Percentiles rank a stretch among this genome's conserved stretches.
phyloP scores from a whole-genome alignment of 2,113 vertebrate genomes.

The Semicossyphus pulcher region DNA sequence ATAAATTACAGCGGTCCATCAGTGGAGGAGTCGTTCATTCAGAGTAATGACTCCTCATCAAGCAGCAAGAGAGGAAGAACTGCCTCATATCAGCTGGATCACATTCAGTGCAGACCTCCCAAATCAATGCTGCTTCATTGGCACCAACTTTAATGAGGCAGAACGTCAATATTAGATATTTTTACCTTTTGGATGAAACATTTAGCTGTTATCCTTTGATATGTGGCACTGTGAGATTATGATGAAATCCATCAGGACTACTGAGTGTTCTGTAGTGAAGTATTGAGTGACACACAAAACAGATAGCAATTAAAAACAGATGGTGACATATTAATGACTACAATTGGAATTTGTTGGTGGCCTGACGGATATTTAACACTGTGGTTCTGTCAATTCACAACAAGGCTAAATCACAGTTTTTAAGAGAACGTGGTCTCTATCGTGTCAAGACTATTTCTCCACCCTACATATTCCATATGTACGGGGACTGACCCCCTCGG shows the following conservation, averaged over 20 bases:
- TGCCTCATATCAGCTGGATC: conserved; percentile 33
- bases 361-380: too few species aligned
- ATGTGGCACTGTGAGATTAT: conserved; percentile 30
- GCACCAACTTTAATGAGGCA: conserved; percentile 43
- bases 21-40: conserved; percentile 37
- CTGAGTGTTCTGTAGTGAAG: conserved; percentile 5
- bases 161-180: conserved; percentile 58
- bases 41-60: conserved; percentile 57
- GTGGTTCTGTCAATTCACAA: too few species aligned
- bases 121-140: conserved; percentile 63
- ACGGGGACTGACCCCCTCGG: too few species aligned
- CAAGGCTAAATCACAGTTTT: conserved; percentile 18
- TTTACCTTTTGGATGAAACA: conserved; percentile 57
- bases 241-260: conserved; percentile 37
- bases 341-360: too few species aligned
- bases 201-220: conserved; percentile 53
- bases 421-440: conserved; percentile 11
- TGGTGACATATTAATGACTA: too few species aligned
- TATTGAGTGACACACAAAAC: conserved; percentile 26
- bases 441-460: too few species aligned
- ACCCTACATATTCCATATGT: too few species aligned
- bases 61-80: background rate
- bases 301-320: background rate
- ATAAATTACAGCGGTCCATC: conserved; percentile 63
- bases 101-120: conserved; percentile 33